phyloP scores from a whole-genome alignment of 35 echinoderm and acorn worm species.

The Nesometra sesokonis region DNA sequence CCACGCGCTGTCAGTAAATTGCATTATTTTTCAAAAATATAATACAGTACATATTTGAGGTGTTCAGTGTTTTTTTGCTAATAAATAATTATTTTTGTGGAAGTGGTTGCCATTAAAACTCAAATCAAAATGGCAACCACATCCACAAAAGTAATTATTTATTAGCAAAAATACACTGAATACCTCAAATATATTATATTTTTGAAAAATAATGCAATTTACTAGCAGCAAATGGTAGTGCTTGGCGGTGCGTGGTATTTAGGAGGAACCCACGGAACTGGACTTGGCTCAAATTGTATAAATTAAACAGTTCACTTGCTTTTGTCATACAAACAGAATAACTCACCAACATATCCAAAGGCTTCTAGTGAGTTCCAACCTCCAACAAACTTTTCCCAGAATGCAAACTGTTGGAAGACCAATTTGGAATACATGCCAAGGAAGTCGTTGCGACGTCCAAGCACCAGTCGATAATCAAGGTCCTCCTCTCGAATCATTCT shows the following conservation, averaged over 20 bases:
- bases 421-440: constrained; percentile 45
- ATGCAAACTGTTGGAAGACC: constrained; percentile 38
- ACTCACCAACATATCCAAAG: constrained; percentile 58
- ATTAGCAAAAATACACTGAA: no score
- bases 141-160: no score
- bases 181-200: neutral
- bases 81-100: no score
- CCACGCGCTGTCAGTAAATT: no score
- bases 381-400: constrained; percentile 50
- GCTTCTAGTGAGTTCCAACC: constrained; percentile 48
- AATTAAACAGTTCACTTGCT: neutral
- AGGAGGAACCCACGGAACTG: neutral
- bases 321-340: neutral
- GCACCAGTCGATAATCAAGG: constrained; percentile 35
- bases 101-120: no score
- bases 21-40: no score
- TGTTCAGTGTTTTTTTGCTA: no score
- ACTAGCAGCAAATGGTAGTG: neutral
- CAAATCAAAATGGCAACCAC: no score
- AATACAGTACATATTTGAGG: no score
- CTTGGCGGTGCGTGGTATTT: no score
- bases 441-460: constrained; percentile 82
- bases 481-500: constrained; percentile 41
- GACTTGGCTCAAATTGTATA: neutral
- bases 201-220: no score